Percentiles rank a stretch among this genome's conserved stretches.
Evolutionary conservation across 2,888 invertebrate species (phyloP).

Genomic region (Cephus pulcher): DNA sequence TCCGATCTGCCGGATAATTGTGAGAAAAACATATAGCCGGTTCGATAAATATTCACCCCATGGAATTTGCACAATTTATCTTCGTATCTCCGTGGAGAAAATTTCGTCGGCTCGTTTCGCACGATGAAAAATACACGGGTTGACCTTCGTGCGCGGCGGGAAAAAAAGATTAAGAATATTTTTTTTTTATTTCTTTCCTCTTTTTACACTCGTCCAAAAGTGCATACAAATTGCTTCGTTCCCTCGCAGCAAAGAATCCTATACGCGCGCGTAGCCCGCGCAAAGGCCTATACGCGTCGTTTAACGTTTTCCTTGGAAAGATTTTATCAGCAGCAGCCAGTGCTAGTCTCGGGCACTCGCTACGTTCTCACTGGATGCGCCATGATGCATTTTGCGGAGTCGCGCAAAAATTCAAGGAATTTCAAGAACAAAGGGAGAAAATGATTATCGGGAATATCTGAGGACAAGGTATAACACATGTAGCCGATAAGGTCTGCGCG

Average conservation of each 20-base stretch:
- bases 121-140: not conserved
- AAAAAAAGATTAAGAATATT: not conserved
- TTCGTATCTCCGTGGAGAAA: not conserved
- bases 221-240: slow-evolving; percentile 15
- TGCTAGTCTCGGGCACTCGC: not conserved
- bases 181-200: not conserved
- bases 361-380: not conserved
- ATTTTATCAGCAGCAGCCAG: not conserved
- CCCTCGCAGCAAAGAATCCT: slow-evolving; percentile 4
- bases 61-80: not conserved
- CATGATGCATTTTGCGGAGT: not conserved
- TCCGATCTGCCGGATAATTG: not conserved
- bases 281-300: not conserved
- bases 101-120: not conserved
- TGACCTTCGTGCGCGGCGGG: not conserved
- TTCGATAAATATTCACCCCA: not conserved
- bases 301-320: not conserved
- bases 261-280: not conserved
- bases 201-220: slow-evolving; percentile 2
- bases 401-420: not conserved
- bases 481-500: not conserved
- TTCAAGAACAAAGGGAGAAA: not conserved
- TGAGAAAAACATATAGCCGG: not conserved
- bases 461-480: not conserved
- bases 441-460: not conserved